Conservation (phyloP, 1,140 invertebrate species). For the Aphis craccivora region DNA sequence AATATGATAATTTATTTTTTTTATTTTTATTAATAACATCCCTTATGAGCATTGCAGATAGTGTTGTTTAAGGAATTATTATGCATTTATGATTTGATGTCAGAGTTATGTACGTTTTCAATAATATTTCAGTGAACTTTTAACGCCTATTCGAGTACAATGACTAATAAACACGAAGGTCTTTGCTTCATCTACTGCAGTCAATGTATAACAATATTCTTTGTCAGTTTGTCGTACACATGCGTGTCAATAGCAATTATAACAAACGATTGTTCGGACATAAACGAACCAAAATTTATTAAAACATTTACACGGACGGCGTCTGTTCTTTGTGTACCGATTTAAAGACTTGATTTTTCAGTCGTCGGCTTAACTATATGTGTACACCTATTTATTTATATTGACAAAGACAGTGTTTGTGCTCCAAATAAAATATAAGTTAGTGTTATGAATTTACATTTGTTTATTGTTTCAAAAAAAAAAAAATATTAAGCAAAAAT, state of each 20-base stretch:
- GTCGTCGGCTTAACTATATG: neutral
- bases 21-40: neutral
- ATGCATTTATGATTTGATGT: neutral
- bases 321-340: neutral
- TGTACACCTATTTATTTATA: too few relatives aligned
- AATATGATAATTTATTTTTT: neutral
- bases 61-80: too few relatives aligned
- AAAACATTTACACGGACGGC: conserved; percentile 14
- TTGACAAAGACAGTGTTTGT: too few relatives aligned
- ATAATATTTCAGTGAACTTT: neutral
- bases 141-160: neutral
- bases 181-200: neutral
- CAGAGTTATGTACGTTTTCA: neutral
- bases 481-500: neutral
- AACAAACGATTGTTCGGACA: neutral
- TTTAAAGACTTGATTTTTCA: neutral
- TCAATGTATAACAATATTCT: neutral
- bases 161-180: neutral
- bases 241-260: conserved; percentile 21
- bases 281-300: neutral
- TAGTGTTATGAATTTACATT: too few relatives aligned
- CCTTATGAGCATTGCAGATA: neutral
- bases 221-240: neutral
- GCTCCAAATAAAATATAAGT: neutral
- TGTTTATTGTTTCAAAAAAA: neutral